Percentiles rank a stretch among this genome's conserved stretches.
Evolutionary conservation across 2,888 invertebrate genomes (phyloP).

Genomic region (Stenchaetothrips biformis): DNA sequence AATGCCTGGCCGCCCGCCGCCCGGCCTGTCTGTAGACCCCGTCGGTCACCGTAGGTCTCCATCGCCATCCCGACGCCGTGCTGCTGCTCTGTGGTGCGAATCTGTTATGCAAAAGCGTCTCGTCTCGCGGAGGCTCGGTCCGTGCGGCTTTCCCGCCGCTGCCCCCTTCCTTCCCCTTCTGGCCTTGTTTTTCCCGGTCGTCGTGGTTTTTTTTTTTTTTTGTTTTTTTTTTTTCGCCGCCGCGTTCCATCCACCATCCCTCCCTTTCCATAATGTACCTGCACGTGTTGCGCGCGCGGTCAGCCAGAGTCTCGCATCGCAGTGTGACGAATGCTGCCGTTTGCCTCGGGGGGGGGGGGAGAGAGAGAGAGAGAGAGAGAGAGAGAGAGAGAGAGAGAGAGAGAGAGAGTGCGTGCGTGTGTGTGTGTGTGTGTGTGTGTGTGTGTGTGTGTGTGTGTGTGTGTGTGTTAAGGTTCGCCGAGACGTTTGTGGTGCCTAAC

Average conservation of each 20-base stretch:
- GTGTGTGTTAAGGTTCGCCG: no score
- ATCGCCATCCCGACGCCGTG: not conserved
- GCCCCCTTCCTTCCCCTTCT: no score
- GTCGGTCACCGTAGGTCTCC: no score
- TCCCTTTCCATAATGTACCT: not conserved
- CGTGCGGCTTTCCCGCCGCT: no score
- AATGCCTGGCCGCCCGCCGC: not conserved
- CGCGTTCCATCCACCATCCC: not conserved
- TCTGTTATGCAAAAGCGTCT: conserved; percentile 14
- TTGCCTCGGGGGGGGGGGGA: not conserved
- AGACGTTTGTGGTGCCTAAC: not conserved
- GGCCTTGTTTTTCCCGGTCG: not conserved
- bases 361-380: not conserved
- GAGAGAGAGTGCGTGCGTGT: not conserved
- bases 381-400: not conserved
- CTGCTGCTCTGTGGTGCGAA: not conserved
- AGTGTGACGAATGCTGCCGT: not conserved
- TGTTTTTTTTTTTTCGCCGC: not conserved
- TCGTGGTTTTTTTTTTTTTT: not conserved
- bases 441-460: no score
- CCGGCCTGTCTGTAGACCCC: not conserved
- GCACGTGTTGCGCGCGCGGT: no score
- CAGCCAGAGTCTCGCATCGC: no score
- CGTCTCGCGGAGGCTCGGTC: not conserved
- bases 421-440: no score